Conservation (phyloP, 2,113 vertebrate genomes). For the Bungarus multicinctus region DNA sequence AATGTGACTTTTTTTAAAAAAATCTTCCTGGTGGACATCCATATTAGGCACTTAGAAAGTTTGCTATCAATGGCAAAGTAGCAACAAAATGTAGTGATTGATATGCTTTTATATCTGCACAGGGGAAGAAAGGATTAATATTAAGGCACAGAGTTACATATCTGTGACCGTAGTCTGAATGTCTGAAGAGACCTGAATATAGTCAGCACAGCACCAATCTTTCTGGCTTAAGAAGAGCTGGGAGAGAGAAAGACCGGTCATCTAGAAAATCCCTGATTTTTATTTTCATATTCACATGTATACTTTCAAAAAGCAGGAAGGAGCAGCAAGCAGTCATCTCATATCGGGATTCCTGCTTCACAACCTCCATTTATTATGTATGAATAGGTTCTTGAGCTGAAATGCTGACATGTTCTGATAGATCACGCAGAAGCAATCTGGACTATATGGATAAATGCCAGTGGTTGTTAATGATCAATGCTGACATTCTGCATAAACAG, state of each 20-base stretch:
- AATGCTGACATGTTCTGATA: not conserved
- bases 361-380: not conserved
- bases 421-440: not conserved
- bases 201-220: not conserved
- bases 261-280: not conserved
- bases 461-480: not conserved
- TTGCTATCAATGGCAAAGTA: not conserved
- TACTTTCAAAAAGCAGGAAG: not conserved
- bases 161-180: not conserved
- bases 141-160: not conserved
- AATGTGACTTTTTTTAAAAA: not conserved
- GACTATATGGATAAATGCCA: not conserved
- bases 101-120: not conserved
- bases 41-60: not conserved
- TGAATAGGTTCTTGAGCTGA: not conserved
- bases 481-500: not conserved
- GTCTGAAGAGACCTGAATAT: not conserved
- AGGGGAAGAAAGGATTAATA: not conserved
- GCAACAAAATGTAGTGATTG: not conserved
- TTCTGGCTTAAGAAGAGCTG: not conserved
- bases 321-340: not conserved
- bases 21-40: not conserved
- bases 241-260: not conserved
- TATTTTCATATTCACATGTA: not conserved
- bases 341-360: not conserved